These are phyloP conservation scores for Trichogramma pretiosum DNA, from an alignment of 1,140 invertebrate genomes.

Conservation along the genomic window DNA sequence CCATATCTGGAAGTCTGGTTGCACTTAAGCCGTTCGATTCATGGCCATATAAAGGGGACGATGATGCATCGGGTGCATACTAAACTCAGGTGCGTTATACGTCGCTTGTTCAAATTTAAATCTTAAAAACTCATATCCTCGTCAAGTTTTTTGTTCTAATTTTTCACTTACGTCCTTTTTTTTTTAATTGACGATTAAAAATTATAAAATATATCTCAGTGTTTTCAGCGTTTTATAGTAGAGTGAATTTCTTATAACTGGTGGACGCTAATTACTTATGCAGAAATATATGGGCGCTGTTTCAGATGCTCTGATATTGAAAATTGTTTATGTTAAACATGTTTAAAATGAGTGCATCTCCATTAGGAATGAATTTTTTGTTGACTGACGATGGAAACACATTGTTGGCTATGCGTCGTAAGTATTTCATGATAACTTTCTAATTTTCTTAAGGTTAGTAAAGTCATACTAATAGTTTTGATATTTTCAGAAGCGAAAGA, in stretches of 20 bases:
- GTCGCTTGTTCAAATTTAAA: no score
- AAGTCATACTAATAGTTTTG: conserved; percentile 1
- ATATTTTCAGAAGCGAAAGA: conserved; percentile 30
- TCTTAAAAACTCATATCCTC: no score
- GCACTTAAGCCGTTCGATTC: conserved; percentile 5
- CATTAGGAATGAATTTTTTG: conserved; percentile 30
- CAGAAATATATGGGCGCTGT: no score
- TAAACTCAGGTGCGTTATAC: conserved; percentile 5
- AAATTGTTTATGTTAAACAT: no score
- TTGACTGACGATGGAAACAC: conserved; percentile 33
- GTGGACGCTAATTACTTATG: no score
- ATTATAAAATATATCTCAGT: no score
- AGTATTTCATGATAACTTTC: background rate
- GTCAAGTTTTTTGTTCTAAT: no score
- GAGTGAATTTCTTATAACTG: no score
- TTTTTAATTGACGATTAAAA: no score
- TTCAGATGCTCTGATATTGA: no score
- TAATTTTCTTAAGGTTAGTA: conserved; percentile 5
- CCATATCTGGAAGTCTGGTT: conserved; percentile 15
- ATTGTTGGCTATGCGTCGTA: conserved; percentile 30
- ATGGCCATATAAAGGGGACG: conserved; percentile 16
- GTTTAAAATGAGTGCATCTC: conserved; percentile 5
- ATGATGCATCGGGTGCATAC: background rate
- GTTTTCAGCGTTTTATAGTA: no score
- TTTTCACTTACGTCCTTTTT: no score